phyloP scores from a whole-genome alignment of 2,113 vertebrate genomes.

The Myodes glareolus region DNA sequence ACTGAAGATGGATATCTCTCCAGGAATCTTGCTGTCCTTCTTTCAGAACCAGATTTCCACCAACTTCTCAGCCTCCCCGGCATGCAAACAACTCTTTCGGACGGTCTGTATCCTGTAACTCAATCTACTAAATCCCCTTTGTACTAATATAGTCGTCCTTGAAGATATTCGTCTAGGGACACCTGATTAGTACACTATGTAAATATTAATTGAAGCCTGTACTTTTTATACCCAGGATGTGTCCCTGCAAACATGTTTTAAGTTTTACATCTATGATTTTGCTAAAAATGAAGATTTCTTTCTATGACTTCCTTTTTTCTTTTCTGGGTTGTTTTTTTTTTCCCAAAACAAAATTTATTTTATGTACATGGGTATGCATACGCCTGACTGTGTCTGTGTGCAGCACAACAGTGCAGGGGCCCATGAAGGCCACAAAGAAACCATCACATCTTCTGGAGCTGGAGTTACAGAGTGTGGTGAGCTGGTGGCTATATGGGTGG shows the following conservation, averaged over 20 bases:
- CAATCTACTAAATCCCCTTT: not conserved
- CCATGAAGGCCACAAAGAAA: not conserved
- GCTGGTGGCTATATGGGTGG: not conserved
- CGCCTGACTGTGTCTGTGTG: not conserved
- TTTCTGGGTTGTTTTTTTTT: not conserved
- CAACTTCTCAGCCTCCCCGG: not conserved
- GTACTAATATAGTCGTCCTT: too few relatives aligned
- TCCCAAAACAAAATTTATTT: not conserved
- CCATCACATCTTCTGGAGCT: not conserved
- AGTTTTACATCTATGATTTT: slow-evolving; percentile 31
- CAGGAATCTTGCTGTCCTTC: not conserved
- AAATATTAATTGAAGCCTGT: not conserved
- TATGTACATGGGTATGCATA: not conserved
- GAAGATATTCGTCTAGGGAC: not conserved
- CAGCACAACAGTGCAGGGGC: not conserved
- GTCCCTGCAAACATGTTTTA: not conserved
- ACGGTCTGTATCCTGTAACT: too few relatives aligned
- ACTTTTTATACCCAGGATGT: not conserved
- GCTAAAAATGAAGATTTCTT: not conserved
- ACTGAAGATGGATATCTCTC: not conserved
- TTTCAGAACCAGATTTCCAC: too few relatives aligned
- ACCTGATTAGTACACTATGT: not conserved
- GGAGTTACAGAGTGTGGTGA: not conserved
- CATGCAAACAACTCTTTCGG: not conserved
- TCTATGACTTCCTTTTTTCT: not conserved